Conservation (phyloP, 2,888 invertebrate species). For the Gastracanthus pulcherrimus region DNA sequence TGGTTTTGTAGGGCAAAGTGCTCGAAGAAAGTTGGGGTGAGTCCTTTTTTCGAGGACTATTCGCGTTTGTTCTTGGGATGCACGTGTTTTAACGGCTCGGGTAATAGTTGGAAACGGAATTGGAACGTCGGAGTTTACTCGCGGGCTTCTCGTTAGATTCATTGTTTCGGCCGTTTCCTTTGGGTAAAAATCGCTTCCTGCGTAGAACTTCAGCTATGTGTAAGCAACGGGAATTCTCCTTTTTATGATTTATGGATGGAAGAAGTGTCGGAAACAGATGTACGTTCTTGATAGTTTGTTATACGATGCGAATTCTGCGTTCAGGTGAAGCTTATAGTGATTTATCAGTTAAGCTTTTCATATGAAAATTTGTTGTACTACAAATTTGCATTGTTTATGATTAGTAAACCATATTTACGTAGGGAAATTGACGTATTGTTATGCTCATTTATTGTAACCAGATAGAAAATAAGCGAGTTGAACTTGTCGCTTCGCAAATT, state of each 20-base stretch:
- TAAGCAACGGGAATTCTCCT: not conserved
- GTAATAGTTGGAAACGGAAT: not conserved
- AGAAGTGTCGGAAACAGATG: conserved; percentile 1
- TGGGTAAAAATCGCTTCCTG: not conserved
- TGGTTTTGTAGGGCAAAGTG: not conserved
- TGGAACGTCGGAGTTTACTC: not conserved
- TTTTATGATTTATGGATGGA: conserved; percentile 9
- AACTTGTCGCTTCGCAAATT: too few relatives aligned
- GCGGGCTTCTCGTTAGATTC: not conserved
- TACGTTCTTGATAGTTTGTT: not conserved
- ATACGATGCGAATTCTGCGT: not conserved
- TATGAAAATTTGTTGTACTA: not conserved
- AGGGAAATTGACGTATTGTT: too few relatives aligned
- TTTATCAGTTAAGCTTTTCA: not conserved
- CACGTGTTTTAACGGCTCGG: not conserved
- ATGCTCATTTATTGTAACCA: too few relatives aligned
- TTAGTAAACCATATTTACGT: not conserved
- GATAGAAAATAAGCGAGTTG: too few relatives aligned
- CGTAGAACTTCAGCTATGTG: not conserved
- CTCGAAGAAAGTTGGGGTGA: too few relatives aligned
- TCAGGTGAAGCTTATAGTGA: not conserved
- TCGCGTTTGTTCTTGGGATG: too few relatives aligned
- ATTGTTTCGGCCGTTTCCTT: not conserved
- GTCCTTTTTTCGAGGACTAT: too few relatives aligned
- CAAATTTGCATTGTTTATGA: not conserved